Base-by-base conservation (phyloP, 2,888 invertebrate genomes). In the Vanessa cardui region DNA sequence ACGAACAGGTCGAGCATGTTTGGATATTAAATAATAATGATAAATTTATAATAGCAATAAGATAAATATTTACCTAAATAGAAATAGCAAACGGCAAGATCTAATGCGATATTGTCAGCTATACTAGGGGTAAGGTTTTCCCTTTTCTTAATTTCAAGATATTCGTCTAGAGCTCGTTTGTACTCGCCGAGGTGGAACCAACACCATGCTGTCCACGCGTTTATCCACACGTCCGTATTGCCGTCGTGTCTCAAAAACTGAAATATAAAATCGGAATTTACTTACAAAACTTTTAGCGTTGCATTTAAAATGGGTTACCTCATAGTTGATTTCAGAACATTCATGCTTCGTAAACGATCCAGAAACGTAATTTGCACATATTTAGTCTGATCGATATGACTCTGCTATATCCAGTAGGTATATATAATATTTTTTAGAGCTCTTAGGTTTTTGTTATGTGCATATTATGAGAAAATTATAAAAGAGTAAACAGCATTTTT, bases 161-260 rank as follows among this genome's bases (percentile, higher is more conserved):
- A 97, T 62, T 96, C 94, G 72, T 96, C 94, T 77, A 97, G 90
- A 0, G 98, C 95, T 77, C 95, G 95, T 78, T 96, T 96, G 89
- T 98, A 99, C 83, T 99, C 98, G 3, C 98, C 99, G 70, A 98
- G 93, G 87, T 99, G 99, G 89, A 99, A 99, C 79, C 96, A 96
- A 86, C 99, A 98, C 89, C 98, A 99, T 0, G 97, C 99, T 71
- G 97, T 95, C 99, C 99, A 99, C 75, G 96, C 92, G 63, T 97
- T 96, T 18, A 88, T 81, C 87, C 93, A 91, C 1, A 86, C 81
- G 2, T 87, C 86, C 0, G 77, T 75, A 73, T 87, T 89, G 49
- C 91, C 90, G 50, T 89, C 89, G 69, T 90, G 84, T 63, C 88
- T 87, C 2, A 91, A 77, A 71, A 92, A 92, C 92, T 92, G 16